A percentile compares a stretch with the other conserved stretches of the same genome.
Conservation (phyloP, 1,140 invertebrate genomes). For the Drosophila lacteicornis region DNA sequence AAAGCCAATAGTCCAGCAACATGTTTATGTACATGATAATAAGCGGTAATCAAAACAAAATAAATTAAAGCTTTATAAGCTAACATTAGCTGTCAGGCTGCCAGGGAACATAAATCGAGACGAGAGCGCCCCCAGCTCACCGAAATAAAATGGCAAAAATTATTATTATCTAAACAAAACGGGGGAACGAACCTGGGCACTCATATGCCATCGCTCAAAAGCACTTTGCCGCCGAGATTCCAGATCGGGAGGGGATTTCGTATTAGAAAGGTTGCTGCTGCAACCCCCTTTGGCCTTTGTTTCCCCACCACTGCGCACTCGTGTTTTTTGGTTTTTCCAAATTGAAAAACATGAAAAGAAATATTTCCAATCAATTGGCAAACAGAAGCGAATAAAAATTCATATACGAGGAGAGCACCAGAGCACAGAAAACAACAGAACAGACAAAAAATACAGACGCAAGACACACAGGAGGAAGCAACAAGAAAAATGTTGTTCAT, state of each 20-base stretch:
- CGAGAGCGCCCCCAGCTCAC: constrained; percentile 27
- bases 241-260: constrained; percentile 1
- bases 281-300: constrained; percentile 29
- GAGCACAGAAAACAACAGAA: constrained; percentile 9
- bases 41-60: constrained; percentile 76
- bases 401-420: constrained; percentile 52
- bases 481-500: constrained; percentile 77
- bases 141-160: constrained; percentile 70
- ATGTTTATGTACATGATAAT: constrained; percentile 67
- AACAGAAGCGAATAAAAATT: constrained; percentile 78
- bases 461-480: constrained; percentile 26
- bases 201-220: constrained; percentile 71
- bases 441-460: constrained; percentile 21
- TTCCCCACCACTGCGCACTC: constrained; percentile 25
- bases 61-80: constrained; percentile 80
- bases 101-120: constrained; percentile 68
- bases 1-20: constrained; percentile 39
- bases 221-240: constrained; percentile 37
- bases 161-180: constrained; percentile 76
- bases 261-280: not conserved
- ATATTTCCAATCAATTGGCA: constrained; percentile 83
- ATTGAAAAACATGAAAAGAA: constrained; percentile 79
- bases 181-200: constrained; percentile 16
- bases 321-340: constrained; percentile 61
- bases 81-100: constrained; percentile 69